A percentile compares a stretch with the other conserved stretches of the same genome.
phyloP scores from a whole-genome alignment of 2,797 vertebrate species.

The Aulostomus chinensis region DNA sequence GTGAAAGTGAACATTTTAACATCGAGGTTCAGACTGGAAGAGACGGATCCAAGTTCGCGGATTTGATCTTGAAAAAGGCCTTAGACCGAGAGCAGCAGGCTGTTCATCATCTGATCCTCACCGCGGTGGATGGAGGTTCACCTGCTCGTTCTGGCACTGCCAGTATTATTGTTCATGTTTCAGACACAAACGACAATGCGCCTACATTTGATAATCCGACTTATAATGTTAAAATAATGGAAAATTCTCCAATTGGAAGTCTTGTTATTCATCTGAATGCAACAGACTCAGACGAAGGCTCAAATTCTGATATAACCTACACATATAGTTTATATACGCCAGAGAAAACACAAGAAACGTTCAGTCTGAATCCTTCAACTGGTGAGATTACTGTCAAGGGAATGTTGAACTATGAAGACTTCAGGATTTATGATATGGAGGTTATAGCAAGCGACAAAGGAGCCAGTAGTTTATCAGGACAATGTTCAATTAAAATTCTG shows the following conservation, averaged over 20 bases:
- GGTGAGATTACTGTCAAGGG: too few relatives aligned
- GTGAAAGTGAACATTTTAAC: slow-evolving; percentile 59
- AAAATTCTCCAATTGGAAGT: slow-evolving; percentile 71
- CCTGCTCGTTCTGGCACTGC: slow-evolving; percentile 67
- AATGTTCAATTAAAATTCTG: slow-evolving; percentile 70
- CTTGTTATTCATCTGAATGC: slow-evolving; percentile 77
- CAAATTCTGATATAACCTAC: slow-evolving; percentile 57
- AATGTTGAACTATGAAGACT: slow-evolving; percentile 84
- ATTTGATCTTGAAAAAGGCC: slow-evolving; percentile 45
- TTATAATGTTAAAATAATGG: slow-evolving; percentile 58
- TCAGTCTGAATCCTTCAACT: too few relatives aligned
- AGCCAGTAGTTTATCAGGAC: slow-evolving; percentile 63
- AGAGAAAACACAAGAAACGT: too few relatives aligned
- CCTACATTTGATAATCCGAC: slow-evolving; percentile 66
- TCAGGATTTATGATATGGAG: slow-evolving; percentile 80
- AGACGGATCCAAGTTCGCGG: slow-evolving; percentile 54
- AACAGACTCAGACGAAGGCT: slow-evolving; percentile 67
- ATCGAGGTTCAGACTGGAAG: slow-evolving; percentile 60
- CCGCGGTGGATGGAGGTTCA: slow-evolving; percentile 69
- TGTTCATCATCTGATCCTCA: slow-evolving; percentile 65
- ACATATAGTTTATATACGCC: slow-evolving; percentile 74
- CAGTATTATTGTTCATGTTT: slow-evolving; percentile 69
- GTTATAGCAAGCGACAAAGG: slow-evolving; percentile 79
- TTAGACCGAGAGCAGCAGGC: slow-evolving; percentile 65
- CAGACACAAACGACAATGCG: slow-evolving; percentile 80